Evolutionary conservation across 2,797 vertebrate genomes (phyloP).

Genomic region (Staurois parvus): DNA sequence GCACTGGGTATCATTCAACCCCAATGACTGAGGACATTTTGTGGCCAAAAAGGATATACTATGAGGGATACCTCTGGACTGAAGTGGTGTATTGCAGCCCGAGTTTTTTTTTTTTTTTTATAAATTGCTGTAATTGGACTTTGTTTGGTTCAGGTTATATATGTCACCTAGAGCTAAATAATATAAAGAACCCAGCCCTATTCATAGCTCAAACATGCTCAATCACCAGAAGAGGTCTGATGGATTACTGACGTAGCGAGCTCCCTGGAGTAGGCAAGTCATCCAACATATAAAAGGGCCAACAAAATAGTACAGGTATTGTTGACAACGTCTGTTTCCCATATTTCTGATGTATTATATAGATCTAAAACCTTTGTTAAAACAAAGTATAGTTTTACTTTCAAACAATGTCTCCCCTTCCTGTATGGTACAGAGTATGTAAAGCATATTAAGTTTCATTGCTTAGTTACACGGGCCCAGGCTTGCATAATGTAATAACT

Average conservation of each 20-base stretch:
- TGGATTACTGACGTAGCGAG: background rate
- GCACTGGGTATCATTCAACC: no score
- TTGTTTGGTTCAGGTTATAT: no score
- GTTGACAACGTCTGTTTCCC: background rate
- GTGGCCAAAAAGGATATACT: no score
- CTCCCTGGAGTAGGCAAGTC: background rate
- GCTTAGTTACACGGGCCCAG: slow-evolving; percentile 36
- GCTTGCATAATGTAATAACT: background rate
- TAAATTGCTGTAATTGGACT: no score
- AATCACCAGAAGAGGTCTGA: background rate
- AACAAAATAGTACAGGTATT: background rate
- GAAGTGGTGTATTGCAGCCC: no score
- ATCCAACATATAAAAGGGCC: no score
- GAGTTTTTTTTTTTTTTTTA: no score
- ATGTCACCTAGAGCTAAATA: no score
- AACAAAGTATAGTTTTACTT: background rate
- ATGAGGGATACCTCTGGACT: no score
- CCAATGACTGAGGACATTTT: no score
- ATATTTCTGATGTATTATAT: background rate
- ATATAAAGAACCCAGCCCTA: background rate
- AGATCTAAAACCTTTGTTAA: background rate
- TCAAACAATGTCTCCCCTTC: background rate
- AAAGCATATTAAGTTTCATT: slow-evolving; percentile 15
- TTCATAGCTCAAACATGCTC: background rate
- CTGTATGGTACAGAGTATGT: no score